Percentiles rank a stretch among this genome's conserved stretches.
Evolutionary conservation across 2,888 invertebrate species (phyloP).

Genomic region (Magallana nippona): DNA sequence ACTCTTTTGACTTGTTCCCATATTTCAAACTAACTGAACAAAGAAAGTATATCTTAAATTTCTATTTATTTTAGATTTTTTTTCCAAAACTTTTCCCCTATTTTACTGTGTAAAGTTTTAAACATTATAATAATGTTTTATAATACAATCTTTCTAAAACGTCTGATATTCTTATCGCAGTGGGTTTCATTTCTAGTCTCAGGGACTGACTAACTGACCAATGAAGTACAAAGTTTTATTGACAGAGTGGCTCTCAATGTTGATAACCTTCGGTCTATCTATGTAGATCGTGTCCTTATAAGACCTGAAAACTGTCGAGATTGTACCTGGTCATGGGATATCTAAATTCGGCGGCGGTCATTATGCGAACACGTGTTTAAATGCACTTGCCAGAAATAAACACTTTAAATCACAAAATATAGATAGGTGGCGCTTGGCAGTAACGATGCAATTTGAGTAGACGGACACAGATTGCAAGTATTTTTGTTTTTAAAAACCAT

Average conservation of each 20-base stretch:
- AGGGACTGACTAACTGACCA: neutral
- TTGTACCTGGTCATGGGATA: slow-evolving; percentile 15
- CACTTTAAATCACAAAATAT: neutral
- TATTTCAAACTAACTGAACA: neutral
- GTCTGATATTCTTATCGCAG: neutral
- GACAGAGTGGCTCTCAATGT: slow-evolving; percentile 2
- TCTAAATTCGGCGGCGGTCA: slow-evolving; percentile 6
- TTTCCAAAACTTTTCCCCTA: no score
- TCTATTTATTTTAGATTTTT: no score
- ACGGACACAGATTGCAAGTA: neutral
- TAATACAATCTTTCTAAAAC: no score
- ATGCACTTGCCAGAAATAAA: neutral
- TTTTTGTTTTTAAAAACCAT: neutral
- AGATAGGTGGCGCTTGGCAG: neutral
- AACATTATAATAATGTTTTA: no score
- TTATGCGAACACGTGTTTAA: neutral
- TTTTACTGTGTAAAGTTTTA: no score
- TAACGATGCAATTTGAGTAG: neutral
- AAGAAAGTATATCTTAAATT: no score
- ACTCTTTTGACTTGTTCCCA: neutral
- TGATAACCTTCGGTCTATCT: slow-evolving; percentile 3
- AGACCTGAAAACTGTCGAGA: slow-evolving; percentile 2
- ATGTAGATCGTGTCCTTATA: slow-evolving; percentile 21
- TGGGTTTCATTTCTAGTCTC: neutral
- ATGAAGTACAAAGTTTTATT: slow-evolving; percentile 26